Evolutionary conservation across 2,888 invertebrate genomes (phyloP), one percentile per base, ranked within the genome.

Genomic region (Mythimna impura): DNA sequence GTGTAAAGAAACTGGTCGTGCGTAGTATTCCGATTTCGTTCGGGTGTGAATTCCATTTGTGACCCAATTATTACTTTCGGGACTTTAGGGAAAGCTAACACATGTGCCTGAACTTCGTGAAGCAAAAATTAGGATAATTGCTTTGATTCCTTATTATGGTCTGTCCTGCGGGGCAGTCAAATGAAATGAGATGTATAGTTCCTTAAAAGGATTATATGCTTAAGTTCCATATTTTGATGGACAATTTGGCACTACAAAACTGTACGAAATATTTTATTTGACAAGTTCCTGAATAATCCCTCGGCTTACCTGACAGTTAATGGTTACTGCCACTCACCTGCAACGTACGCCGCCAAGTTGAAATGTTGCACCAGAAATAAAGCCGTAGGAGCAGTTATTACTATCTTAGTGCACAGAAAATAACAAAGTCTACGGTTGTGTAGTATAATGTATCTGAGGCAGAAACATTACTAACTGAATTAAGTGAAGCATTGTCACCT

Each of bases 401-500:
- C 43, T 79, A 50, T 60, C 14, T 58, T 73, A 54, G 43, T 71
- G 34, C 20, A 10, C 43, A 73, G 52, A 47, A 77, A 81, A 83
- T 60, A 82, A 67, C 72, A 70, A 63, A 50, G 55, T 14, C 57
- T 52, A 73, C 74, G 47, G 62, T 74, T 71, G 62, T 66, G 73
- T 55, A 75, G 67, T 66, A 65, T 76, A 85, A 84, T 81, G 71
- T 80, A 79, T 81, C 57, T 71, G 66, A 76, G 67, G 69, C 68
- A 73, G 58, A 62, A 72, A 83, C 78, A 85, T 83, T 78, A 82
- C 78, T 86, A 88, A 88, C 84, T 84, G 80, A 87, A 89, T 89
- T 87, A 88, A 83, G 84, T 78, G 82, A 79, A 83, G 77, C 85
- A 83, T 87, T 82, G 86, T 88, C 89, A 88, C 88, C 87, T 88